phyloP scores from a whole-genome alignment of 2,888 invertebrate genomes.

The Prostheceraeus crozeri region DNA sequence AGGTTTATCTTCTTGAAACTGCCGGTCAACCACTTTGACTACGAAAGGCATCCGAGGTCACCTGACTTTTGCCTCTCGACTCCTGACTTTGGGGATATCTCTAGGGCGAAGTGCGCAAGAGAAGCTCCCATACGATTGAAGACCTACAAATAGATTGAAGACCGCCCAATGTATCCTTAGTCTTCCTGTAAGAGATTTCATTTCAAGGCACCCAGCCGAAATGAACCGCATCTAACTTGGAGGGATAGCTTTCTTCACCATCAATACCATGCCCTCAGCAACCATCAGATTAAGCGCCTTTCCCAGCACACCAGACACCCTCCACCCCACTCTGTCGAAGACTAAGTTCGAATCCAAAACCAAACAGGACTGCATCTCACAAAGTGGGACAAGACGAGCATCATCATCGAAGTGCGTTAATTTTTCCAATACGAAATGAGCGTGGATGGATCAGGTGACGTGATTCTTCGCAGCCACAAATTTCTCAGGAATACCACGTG shows the following conservation, averaged over 20 bases:
- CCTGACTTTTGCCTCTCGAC: no score
- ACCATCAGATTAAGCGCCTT: slow-evolving; percentile 42
- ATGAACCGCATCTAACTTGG: slow-evolving; percentile 39
- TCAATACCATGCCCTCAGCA: slow-evolving; percentile 42
- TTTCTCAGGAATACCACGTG: background rate
- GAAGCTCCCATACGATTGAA: no score
- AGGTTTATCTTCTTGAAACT: no score
- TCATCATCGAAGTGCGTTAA: slow-evolving; percentile 43
- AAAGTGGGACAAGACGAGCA: slow-evolving; percentile 45
- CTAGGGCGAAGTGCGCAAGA: no score
- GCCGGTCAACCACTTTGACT: no score
- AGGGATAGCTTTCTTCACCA: slow-evolving; percentile 37
- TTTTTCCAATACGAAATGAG: slow-evolving; percentile 41
- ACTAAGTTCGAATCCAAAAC: slow-evolving; percentile 42
- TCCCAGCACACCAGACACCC: slow-evolving; percentile 42
- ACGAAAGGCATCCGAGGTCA: no score
- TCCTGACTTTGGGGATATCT: no score
- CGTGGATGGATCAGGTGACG: slow-evolving; percentile 41
- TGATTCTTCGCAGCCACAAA: slow-evolving; percentile 38
- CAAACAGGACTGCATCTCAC: slow-evolving; percentile 42
- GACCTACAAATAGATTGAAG: no score
- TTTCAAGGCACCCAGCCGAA: background rate
- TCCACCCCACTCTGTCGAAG: slow-evolving; percentile 40
- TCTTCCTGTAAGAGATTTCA: background rate
- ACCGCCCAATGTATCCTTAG: slow-evolving; percentile 39